Evolutionary conservation across 2,888 invertebrate genomes (phyloP).

Genomic region (Drosophila longiperda): DNA sequence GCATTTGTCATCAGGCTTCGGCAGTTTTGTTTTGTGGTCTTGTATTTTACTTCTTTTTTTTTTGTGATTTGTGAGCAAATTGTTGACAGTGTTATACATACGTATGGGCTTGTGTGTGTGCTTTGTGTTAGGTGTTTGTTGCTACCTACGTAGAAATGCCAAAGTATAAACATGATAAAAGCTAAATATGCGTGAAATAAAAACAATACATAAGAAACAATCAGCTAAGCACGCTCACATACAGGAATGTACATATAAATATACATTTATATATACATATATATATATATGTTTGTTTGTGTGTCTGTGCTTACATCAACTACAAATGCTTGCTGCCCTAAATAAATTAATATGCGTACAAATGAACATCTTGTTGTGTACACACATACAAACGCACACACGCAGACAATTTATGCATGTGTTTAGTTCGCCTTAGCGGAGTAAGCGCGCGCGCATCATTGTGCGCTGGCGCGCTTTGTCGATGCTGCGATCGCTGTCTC

Average conservation of each 20-base stretch:
- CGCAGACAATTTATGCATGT: not conserved
- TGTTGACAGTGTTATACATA: constrained; percentile 23
- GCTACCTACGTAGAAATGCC: constrained; percentile 34
- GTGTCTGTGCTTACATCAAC: constrained; percentile 1
- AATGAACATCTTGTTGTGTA: constrained; percentile 19
- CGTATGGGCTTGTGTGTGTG: constrained; percentile 11
- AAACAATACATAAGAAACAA: constrained; percentile 25
- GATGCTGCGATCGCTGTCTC: constrained; percentile 34
- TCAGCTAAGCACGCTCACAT: constrained; percentile 10
- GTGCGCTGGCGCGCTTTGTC: constrained; percentile 10
- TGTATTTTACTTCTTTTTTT: constrained; percentile 22
- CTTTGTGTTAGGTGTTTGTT: constrained; percentile 37
- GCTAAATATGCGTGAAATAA: constrained; percentile 38
- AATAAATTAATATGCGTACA: constrained; percentile 52
- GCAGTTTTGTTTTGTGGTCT: constrained; percentile 43
- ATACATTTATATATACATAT: not conserved
- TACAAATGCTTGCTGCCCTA: constrained; percentile 40
- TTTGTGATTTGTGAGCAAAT: constrained; percentile 41
- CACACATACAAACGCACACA: not conserved
- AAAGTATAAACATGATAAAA: constrained; percentile 35
- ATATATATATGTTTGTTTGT: constrained; percentile 6
- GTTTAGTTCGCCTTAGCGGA: constrained; percentile 3
- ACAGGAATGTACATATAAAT: constrained; percentile 2
- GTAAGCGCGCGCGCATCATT: constrained; percentile 37
- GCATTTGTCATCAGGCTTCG: constrained; percentile 47